phyloP scores from a whole-genome alignment of 30 jellyfish, hydroid and myxozoan species.

The Hydractinia echinata region DNA sequence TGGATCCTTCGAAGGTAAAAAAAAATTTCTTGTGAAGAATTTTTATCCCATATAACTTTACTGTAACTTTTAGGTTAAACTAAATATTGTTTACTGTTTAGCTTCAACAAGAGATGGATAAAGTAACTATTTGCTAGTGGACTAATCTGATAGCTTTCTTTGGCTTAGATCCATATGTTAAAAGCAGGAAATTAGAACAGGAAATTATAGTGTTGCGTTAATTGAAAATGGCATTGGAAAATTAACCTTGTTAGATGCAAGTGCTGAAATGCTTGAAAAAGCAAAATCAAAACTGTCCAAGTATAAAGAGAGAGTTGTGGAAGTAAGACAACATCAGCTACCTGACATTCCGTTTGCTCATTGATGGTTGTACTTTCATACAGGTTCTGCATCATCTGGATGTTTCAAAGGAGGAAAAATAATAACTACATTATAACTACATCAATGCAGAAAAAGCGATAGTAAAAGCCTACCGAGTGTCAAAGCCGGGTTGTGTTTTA shows the following conservation, averaged over 20 bases:
- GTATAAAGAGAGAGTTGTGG: neutral
- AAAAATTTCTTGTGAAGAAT: no score
- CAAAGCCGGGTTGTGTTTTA: constrained; percentile 76
- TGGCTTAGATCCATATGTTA: constrained; percentile 40
- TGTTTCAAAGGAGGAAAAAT: neutral
- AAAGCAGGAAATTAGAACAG: constrained; percentile 51
- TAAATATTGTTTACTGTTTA: no score
- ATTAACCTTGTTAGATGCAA: constrained; percentile 63
- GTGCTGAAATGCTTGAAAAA: constrained; percentile 50
- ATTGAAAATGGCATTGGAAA: constrained; percentile 63
- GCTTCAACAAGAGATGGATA: no score
- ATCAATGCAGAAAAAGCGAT: constrained; percentile 40
- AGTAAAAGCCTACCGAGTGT: constrained; percentile 62
- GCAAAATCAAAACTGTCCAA: constrained; percentile 40
- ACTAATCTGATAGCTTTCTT: neutral
- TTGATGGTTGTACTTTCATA: constrained; percentile 64
- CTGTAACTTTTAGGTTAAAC: no score
- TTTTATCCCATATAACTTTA: no score
- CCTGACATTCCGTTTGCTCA: constrained; percentile 73
- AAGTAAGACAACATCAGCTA: neutral
- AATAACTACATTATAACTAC: neutral
- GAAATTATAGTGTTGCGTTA: constrained; percentile 61
- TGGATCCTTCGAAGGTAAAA: no score
- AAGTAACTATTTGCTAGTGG: no score
- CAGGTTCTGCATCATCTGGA: constrained; percentile 79